Evolutionary conservation across 2,888 invertebrate species (phyloP).

Genomic region (Trissoscelio sp.): DNA sequence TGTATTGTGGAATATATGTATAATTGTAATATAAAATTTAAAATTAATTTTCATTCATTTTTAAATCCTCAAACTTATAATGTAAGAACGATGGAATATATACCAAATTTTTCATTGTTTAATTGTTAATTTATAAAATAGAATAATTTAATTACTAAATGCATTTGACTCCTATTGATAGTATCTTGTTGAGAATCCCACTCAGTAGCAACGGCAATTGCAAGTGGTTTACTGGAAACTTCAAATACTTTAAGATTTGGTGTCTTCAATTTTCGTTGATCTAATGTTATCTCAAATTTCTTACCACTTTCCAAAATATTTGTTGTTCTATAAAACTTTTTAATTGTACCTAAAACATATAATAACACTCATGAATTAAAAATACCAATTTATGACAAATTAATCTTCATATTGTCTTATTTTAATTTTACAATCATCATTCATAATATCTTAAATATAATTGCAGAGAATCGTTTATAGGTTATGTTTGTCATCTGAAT

Average conservation of each 20-base stretch:
- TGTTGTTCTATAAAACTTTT: slow-evolving; percentile 90
- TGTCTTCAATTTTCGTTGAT: slow-evolving; percentile 95
- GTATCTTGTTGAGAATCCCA: slow-evolving; percentile 94
- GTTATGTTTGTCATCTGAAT: no score
- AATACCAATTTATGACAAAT: no score
- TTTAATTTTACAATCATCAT: no score
- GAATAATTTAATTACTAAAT: slow-evolving; percentile 87
- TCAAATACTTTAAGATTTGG: slow-evolving; percentile 91
- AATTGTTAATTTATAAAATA: neutral
- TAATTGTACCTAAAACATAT: slow-evolving; percentile 84
- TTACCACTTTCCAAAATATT: slow-evolving; percentile 88
- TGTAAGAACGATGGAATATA: no score
- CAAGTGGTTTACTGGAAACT: slow-evolving; percentile 93
- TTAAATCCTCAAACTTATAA: no score
- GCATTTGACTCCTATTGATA: slow-evolving; percentile 93
- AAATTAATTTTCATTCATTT: no score
- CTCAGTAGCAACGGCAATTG: slow-evolving; percentile 96
- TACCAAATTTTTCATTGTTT: no score
- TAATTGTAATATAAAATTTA: no score
- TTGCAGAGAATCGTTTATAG: no score
- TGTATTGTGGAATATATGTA: neutral
- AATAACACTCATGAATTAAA: slow-evolving; percentile 3
- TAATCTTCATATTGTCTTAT: no score
- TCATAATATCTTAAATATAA: no score
- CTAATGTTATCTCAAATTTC: slow-evolving; percentile 94